Evolutionary conservation across 2,113 vertebrate genomes (phyloP).

Genomic region (Archocentrus centrarchus): DNA sequence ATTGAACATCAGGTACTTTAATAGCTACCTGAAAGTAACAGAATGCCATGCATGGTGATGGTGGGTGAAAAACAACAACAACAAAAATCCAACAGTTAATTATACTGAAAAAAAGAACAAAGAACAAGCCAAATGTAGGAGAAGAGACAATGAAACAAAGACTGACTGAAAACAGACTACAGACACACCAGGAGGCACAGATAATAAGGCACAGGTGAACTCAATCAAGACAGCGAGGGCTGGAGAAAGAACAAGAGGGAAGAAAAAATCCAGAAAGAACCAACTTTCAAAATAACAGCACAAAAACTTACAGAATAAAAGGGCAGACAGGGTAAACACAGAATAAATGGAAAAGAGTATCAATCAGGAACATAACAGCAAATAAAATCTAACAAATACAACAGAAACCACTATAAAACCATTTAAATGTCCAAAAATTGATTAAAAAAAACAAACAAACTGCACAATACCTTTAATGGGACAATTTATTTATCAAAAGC

Average conservation of each 20-base stretch:
- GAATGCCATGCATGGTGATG: neutral
- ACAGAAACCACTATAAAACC: no score
- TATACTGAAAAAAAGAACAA: no score
- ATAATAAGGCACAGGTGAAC: neutral
- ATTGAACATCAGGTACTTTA: neutral
- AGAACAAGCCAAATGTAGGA: no score
- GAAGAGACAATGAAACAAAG: no score
- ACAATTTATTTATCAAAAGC: neutral
- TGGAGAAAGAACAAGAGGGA: no score
- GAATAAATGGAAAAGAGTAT: no score
- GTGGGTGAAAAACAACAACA: no score
- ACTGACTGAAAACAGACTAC: neutral
- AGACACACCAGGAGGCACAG: neutral
- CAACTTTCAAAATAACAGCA: neutral
- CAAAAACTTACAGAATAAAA: neutral
- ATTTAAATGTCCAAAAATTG: neutral
- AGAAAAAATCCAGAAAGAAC: neutral
- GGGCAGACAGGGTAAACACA: neutral
- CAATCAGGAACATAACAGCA: neutral
- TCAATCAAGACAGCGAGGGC: neutral
- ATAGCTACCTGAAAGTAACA: neutral
- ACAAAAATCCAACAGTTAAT: no score
- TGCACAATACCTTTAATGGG: neutral
- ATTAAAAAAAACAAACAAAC: neutral
- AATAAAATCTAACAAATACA: neutral